These are phyloP conservation scores for Pomatostomus ruficeps DNA, from an alignment of 2,113 vertebrate species.

Conservation along the genomic window DNA sequence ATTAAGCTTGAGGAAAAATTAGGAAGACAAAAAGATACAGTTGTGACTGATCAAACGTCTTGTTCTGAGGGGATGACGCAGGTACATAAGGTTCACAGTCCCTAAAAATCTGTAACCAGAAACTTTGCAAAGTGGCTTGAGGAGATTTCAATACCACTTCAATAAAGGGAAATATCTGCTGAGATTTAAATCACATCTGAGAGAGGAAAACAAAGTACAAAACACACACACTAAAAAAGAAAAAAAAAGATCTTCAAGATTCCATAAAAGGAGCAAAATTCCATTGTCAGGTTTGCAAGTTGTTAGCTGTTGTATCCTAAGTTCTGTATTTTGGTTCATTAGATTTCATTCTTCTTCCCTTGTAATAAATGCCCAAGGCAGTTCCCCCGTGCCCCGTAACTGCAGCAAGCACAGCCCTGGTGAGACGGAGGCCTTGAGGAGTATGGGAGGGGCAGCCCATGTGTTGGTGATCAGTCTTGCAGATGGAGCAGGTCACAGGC, in stretches of 20 bases:
- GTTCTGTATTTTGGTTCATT: neutral
- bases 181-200: neutral
- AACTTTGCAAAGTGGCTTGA: neutral
- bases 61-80: neutral
- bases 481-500: neutral
- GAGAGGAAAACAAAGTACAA: neutral
- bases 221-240: neutral
- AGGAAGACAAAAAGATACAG: neutral
- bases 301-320: neutral
- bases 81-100: neutral
- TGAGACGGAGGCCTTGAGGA: fast-evolving
- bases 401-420: neutral
- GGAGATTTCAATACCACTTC: neutral
- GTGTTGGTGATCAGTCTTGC: neutral
- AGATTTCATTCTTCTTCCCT: neutral
- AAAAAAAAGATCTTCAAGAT: neutral
- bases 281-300: neutral
- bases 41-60: neutral
- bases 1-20: neutral
- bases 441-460: fast-evolving
- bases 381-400: neutral
- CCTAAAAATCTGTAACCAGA: neutral
- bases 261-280: neutral
- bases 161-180: neutral
- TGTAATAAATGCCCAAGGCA: neutral